Percentiles rank a stretch among this genome's conserved stretches.
These are phyloP conservation scores for Tupiocoris notatus DNA, from an alignment of 2,888 invertebrate genomes.

Conservation along the genomic window DNA sequence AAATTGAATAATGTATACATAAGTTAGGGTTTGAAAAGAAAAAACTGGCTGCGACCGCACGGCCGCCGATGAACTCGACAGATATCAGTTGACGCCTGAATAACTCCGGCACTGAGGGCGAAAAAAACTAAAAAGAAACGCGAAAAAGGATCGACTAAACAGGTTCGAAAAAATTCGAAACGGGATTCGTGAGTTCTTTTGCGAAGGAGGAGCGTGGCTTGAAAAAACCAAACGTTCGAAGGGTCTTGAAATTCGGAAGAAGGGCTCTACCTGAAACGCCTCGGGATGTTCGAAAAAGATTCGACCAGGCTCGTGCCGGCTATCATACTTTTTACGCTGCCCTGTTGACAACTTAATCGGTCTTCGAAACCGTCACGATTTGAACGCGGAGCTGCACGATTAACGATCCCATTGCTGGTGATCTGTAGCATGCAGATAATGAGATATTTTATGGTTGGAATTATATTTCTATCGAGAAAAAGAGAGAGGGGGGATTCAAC, in stretches of 20 bases:
- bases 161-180: neutral
- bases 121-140: constrained; percentile 7
- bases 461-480: no score
- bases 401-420: no score
- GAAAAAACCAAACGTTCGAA: neutral
- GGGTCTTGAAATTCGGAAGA: neutral
- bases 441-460: no score
- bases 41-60: no score
- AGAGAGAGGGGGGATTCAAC: no score
- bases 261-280: neutral
- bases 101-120: neutral
- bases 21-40: no score
- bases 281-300: neutral
- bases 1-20: no score
- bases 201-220: neutral
- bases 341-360: constrained; percentile 19
- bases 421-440: no score
- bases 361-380: no score
- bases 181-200: no score
- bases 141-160: constrained; percentile 5
- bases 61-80: constrained; percentile 7
- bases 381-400: no score
- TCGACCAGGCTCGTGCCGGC: constrained; percentile 15
- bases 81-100: constrained; percentile 16
- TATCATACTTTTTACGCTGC: constrained; percentile 29